Evolutionary conservation across 2,113 vertebrate genomes (phyloP).

Genomic region (Elgaria multicarinata): DNA sequence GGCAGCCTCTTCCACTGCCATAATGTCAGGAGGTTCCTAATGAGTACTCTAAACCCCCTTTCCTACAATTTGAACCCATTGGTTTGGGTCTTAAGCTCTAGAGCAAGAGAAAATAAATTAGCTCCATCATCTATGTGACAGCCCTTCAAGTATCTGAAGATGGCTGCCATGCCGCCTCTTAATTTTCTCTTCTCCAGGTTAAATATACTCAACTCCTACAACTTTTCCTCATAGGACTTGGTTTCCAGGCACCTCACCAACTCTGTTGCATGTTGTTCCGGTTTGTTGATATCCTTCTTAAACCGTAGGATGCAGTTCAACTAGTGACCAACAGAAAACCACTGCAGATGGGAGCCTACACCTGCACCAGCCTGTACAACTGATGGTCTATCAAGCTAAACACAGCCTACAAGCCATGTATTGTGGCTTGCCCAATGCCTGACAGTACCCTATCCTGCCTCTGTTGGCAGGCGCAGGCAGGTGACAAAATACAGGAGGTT

Average conservation of each 20-base stretch:
- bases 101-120: background rate
- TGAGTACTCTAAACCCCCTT: background rate
- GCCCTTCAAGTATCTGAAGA: background rate
- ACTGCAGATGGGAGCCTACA: no score
- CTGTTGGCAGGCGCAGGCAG: background rate
- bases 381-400: background rate
- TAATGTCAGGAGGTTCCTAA: background rate
- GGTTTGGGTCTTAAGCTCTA: background rate
- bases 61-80: background rate
- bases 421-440: background rate
- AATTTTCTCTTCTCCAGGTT: background rate
- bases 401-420: background rate
- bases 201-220: background rate
- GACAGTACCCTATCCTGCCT: background rate
- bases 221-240: no score
- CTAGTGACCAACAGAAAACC: background rate
- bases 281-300: background rate
- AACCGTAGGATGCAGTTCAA: background rate
- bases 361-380: no score
- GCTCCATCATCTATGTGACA: background rate
- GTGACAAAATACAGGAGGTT: background rate
- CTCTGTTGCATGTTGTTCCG: background rate
- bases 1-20: background rate
- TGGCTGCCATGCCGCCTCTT: background rate
- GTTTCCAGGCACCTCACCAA: background rate